Percentiles rank a stretch among this genome's conserved stretches.
Evolutionary conservation across 2,113 vertebrate species (phyloP).

Genomic region (Sander vitreus): DNA sequence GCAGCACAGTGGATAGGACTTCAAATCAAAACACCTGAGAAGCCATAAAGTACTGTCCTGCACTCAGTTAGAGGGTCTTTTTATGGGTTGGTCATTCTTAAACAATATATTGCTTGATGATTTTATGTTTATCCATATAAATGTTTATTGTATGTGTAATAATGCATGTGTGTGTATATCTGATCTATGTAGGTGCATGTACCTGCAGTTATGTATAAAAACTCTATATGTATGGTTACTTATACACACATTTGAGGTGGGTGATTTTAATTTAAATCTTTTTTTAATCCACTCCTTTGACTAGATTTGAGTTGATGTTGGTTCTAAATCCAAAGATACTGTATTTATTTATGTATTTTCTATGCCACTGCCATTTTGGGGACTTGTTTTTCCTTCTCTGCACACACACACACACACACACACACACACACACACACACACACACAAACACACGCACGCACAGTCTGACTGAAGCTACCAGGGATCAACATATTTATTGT

Average conservation of each 20-base stretch:
- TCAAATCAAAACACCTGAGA: neutral
- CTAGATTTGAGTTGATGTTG: neutral
- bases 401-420: no score
- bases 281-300: neutral
- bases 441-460: neutral
- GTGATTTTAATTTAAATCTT: neutral
- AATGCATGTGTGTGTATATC: neutral
- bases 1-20: neutral
- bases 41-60: neutral
- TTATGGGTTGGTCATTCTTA: neutral
- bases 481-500: conserved; percentile 25
- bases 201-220: neutral
- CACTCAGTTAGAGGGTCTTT: neutral
- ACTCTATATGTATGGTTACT: neutral
- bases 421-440: no score
- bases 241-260: neutral
- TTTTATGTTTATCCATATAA: neutral
- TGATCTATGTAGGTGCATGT: neutral
- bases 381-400: neutral
- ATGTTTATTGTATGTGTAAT: no score
- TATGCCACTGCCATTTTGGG: neutral
- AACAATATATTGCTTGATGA: neutral
- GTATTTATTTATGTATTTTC: neutral
- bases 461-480: conserved; percentile 6
- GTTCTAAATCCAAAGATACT: neutral